Evolutionary conservation across 2,888 invertebrate species (phyloP).

Genomic region (Agrotis puta): DNA sequence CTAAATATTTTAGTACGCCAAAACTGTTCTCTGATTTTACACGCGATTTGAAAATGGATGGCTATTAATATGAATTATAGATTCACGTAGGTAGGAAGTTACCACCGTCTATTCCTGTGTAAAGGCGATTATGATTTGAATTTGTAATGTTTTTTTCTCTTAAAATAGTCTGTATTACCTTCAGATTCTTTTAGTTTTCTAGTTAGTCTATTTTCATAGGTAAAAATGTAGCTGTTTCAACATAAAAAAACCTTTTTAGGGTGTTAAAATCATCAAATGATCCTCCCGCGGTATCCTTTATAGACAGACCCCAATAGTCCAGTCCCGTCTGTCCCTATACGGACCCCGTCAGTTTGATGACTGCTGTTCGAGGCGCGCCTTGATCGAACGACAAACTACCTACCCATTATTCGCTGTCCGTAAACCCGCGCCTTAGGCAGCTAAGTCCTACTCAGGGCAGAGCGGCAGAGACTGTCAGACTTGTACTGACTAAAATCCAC

Average conservation of each 20-base stretch:
- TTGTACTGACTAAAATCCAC: no score
- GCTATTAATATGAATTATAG: constrained; percentile 29
- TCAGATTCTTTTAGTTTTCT: not conserved
- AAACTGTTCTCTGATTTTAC: constrained; percentile 16
- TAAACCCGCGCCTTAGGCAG: no score
- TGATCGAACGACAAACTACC: no score
- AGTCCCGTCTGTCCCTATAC: no score
- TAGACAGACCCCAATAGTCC: no score
- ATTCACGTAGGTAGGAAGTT: constrained; percentile 5
- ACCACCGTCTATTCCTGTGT: constrained; percentile 25
- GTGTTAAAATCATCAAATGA: no score
- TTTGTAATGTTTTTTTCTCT: not conserved
- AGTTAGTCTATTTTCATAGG: not conserved
- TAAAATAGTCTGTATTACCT: not conserved
- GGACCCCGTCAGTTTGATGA: no score
- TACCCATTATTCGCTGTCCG: no score
- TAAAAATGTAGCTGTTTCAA: not conserved
- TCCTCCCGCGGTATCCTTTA: no score
- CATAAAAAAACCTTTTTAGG: not conserved
- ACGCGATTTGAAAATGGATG: constrained; percentile 16
- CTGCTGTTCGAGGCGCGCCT: no score
- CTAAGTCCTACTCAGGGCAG: no score
- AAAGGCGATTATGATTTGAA: constrained; percentile 1
- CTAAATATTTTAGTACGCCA: constrained; percentile 36
- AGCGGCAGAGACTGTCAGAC: no score